Conservation (phyloP, 92 coral and sea anemone genomes). For the Porites lobata region DNA sequence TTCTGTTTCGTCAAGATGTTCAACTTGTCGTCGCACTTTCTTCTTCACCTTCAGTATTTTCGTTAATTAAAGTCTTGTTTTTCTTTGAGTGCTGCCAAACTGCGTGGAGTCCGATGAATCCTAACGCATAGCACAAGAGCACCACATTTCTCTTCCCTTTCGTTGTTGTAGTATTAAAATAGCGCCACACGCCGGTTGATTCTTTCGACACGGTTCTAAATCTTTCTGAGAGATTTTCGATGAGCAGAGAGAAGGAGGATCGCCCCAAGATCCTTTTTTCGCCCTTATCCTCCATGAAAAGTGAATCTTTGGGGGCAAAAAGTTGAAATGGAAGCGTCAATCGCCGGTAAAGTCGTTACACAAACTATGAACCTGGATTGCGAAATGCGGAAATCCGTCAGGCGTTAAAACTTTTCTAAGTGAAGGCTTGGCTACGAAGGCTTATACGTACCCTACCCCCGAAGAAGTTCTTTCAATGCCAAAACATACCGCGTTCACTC, state of each 20-base stretch:
- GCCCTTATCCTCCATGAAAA: constrained; percentile 18
- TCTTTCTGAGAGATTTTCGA: constrained; percentile 45
- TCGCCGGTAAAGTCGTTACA: neutral
- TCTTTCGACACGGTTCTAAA: neutral
- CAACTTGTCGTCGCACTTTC: neutral
- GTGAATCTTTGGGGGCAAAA: neutral
- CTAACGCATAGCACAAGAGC: constrained; percentile 67
- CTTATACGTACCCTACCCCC: constrained; percentile 8
- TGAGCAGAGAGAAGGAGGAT: constrained; percentile 37
- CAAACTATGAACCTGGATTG: neutral
- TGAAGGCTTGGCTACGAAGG: constrained; percentile 33
- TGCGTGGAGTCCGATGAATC: constrained; percentile 83
- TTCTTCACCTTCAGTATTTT: neutral
- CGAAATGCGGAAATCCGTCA: constrained; percentile 29
- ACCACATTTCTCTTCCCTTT: constrained; percentile 83
- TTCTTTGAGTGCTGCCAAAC: constrained; percentile 85
- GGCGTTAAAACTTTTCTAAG: neutral
- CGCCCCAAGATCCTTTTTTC: constrained; percentile 31
- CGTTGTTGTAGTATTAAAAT: constrained; percentile 74
- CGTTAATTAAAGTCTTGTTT: constrained; percentile 27
- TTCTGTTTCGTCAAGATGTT: neutral
- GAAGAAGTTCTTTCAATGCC: neutral
- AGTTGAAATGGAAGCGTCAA: neutral
- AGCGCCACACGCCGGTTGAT: constrained; percentile 43
- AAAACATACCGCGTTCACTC: constrained; percentile 4